Base-by-base conservation (phyloP, 1,140 invertebrate genomes). In the Contarinia nasturtii region DNA sequence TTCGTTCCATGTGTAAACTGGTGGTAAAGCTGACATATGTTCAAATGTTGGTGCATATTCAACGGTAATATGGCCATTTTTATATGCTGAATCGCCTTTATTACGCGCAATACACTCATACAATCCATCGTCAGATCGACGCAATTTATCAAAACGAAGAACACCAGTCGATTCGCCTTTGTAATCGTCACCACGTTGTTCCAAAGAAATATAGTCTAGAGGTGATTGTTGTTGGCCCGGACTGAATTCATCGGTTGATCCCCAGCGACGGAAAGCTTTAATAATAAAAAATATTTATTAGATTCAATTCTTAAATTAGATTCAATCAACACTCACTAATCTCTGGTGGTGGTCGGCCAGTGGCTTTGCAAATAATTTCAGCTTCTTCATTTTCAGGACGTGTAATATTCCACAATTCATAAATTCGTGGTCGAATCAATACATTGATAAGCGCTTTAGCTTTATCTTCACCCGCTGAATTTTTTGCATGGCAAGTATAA, bases 21-120 rank as follows among this genome's bases (percentile, higher is more conserved):
- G 73, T 3, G 76, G 76, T 5, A 70, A 57, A 50, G 80, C 75
- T 45, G 74, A 71, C 66, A 82, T 81, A n/a, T 76, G 71, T 27
- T 73, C 75, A 57, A 90, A 89, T 1, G 78, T 75, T 2, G 86
- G 86, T 7, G 73, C 74, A 62, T 86, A 89, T 56, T 91, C 77
- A 2, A 91, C 80, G 1, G 79, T 81, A 20, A 93, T 64, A 58
- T 92, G 88, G 1, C 84, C 87, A 54, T 80, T 85, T 53, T 74
- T 79, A 49, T 70, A 75, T 1, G 76, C 76, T 33, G 69, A 71
- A 12, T 78, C 82, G n/a, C 80, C 83, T 53, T 75, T 73, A 54
- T 92, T 93, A 48, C 71, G 67, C 1, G 86, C 87, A 34, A 84
- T 74, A 56, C 89, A 94, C 55, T 81, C 84, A 61, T 94, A 94